Evolutionary conservation across 2,797 vertebrate species (phyloP).

Genomic region (Nannoperca obscura): DNA sequence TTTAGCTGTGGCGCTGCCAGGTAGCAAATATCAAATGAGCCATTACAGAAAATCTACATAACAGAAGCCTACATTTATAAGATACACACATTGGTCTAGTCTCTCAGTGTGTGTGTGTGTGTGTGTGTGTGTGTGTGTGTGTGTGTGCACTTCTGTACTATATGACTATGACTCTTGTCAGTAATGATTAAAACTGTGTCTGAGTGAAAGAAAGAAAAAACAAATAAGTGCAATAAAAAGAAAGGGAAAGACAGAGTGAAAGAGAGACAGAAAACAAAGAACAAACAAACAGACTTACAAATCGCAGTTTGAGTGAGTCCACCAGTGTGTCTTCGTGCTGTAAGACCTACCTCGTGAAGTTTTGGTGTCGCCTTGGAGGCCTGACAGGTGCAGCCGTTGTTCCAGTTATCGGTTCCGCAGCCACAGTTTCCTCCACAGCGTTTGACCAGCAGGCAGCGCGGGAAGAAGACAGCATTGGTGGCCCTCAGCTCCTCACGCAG

Average conservation of each 20-base stretch:
- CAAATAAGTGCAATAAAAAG: not conserved
- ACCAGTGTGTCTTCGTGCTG: constrained; percentile 9
- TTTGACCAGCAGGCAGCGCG: constrained; percentile 94
- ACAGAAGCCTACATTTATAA: not conserved
- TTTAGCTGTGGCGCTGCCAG: not conserved
- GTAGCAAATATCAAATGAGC: not conserved
- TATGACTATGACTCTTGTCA: not conserved
- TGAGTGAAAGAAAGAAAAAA: not conserved
- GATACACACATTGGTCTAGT: not conserved
- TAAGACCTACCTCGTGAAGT: constrained; percentile 90
- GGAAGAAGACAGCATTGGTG: constrained; percentile 94
- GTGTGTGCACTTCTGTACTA: not conserved
- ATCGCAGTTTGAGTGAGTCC: not conserved
- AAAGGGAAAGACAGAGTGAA: not conserved
- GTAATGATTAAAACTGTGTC: not conserved
- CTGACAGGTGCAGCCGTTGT: constrained; percentile 89
- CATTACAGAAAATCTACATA: not conserved
- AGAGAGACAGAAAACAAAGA: not conserved
- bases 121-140: not conserved
- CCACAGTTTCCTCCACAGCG: constrained; percentile 97
- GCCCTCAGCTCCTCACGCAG: constrained; percentile 92
- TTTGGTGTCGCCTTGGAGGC: constrained; percentile 90
- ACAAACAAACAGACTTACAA: not conserved
- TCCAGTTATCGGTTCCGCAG: constrained; percentile 91
- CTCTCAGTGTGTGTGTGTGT: not conserved